Percentiles rank a stretch among this genome's conserved stretches.
phyloP scores from a whole-genome alignment of 2,113 vertebrate genomes.

The Acrocephalus arundinaceus region DNA sequence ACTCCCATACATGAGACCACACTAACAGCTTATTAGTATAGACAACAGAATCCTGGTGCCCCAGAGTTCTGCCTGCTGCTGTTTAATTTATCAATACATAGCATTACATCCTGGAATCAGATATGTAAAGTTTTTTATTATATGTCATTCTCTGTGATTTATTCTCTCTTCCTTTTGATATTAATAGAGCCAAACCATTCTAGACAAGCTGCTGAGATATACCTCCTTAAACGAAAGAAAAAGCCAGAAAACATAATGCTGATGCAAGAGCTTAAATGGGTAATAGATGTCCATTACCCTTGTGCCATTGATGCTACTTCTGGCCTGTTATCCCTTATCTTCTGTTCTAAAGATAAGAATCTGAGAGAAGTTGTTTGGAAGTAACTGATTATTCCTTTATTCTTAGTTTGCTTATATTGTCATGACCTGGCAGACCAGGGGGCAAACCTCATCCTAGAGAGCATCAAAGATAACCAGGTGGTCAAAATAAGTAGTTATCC shows the following conservation, averaged over 20 bases:
- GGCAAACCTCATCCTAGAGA: not conserved
- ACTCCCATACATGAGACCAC: not conserved
- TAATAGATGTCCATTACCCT: not conserved
- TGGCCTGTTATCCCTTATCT: not conserved
- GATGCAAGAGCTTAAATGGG: not conserved
- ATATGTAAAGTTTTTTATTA: not conserved
- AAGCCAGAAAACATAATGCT: not conserved
- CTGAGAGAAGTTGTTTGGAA: not conserved
- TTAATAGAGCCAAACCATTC: not conserved
- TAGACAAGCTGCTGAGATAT: not conserved
- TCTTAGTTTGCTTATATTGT: not conserved
- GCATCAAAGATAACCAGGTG: not conserved
- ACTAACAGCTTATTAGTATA: not conserved
- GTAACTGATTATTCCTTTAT: not conserved
- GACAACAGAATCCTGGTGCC: not conserved
- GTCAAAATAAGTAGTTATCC: not conserved
- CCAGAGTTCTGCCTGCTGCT: not conserved
- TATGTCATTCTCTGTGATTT: not conserved
- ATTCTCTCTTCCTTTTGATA: not conserved
- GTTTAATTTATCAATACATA: not conserved
- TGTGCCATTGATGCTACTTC: not conserved
- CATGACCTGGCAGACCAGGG: not conserved
- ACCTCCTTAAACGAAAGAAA: not conserved
- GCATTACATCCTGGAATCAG: not conserved
- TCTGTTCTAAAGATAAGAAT: not conserved